phyloP scores from a whole-genome alignment of 2,113 vertebrate species.

The Struthio camelus region DNA sequence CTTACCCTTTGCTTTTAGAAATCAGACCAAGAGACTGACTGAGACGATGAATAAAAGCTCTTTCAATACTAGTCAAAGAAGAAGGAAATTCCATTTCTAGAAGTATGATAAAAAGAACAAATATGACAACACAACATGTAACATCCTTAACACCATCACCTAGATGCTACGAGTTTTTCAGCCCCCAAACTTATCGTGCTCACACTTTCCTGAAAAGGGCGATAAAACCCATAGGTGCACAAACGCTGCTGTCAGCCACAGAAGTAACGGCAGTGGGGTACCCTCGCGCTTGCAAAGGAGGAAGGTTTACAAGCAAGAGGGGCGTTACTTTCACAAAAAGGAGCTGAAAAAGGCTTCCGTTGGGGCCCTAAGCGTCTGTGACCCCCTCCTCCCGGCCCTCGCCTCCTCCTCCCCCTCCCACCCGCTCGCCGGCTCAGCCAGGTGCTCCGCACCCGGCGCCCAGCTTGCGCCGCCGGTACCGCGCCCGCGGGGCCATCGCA shows the following conservation, averaged over 20 bases:
- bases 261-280: rapidly evolving
- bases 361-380: rapidly evolving
- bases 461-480: too few species aligned
- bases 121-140: rapidly evolving
- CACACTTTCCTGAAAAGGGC: too few species aligned
- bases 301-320: rapidly evolving
- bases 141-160: rapidly evolving
- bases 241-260: rapidly evolving
- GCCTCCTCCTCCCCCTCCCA: too few species aligned
- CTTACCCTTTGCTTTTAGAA: conserved; percentile 94
- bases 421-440: too few species aligned
- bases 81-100: conserved; percentile 95
- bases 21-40: conserved; percentile 90
- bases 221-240: too few species aligned
- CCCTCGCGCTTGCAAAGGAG: rapidly evolving
- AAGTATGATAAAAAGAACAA: background rate
- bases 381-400: background rate
- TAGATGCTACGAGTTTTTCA: rapidly evolving
- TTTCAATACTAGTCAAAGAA: conserved; percentile 87
- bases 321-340: rapidly evolving
- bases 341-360: background rate
- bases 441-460: background rate
- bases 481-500: too few species aligned
- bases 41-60: conserved; percentile 89
- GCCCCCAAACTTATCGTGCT: rapidly evolving